Percentiles rank a stretch among this genome's conserved stretches.
These are phyloP conservation scores for Danionella dracula DNA, from an alignment of 2,797 vertebrate genomes.

Conservation along the genomic window DNA sequence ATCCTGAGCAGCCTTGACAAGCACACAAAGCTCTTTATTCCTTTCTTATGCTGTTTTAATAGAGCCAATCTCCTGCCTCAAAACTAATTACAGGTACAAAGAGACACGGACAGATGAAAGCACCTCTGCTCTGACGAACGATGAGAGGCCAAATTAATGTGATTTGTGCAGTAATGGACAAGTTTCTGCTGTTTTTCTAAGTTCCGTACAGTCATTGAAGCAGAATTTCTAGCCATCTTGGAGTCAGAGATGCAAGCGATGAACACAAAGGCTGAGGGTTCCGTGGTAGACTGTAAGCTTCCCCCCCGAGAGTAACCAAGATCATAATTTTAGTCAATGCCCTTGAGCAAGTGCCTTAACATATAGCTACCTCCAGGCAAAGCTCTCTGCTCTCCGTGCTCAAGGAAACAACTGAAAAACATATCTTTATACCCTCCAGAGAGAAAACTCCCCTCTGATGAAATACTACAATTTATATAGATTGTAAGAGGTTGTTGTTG, in stretches of 20 bases:
- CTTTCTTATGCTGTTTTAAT: constrained; percentile 42
- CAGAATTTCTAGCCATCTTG: background rate
- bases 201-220: constrained; percentile 2
- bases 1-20: constrained; percentile 16
- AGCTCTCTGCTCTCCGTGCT: background rate
- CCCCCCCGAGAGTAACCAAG: constrained; percentile 6
- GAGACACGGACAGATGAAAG: constrained; percentile 47
- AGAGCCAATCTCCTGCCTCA: constrained; percentile 46
- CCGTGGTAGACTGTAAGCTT: background rate
- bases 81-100: constrained; percentile 51
- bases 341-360: constrained; percentile 27
- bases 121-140: constrained; percentile 41
- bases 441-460: too few species aligned
- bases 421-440: too few species aligned
- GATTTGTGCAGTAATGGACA: constrained; percentile 46
- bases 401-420: constrained; percentile 2
- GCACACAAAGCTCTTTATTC: constrained; percentile 41
- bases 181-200: constrained; percentile 31
- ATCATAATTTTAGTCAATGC: constrained; percentile 8
- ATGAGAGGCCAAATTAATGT: constrained; percentile 38
- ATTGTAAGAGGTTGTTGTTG: too few species aligned
- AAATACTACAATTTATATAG: too few species aligned
- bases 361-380: background rate
- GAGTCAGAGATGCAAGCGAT: background rate
- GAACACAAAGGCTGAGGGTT: constrained; percentile 15